Base-by-base conservation (phyloP, 1,140 invertebrate species). In the Drosophila rufa region DNA sequence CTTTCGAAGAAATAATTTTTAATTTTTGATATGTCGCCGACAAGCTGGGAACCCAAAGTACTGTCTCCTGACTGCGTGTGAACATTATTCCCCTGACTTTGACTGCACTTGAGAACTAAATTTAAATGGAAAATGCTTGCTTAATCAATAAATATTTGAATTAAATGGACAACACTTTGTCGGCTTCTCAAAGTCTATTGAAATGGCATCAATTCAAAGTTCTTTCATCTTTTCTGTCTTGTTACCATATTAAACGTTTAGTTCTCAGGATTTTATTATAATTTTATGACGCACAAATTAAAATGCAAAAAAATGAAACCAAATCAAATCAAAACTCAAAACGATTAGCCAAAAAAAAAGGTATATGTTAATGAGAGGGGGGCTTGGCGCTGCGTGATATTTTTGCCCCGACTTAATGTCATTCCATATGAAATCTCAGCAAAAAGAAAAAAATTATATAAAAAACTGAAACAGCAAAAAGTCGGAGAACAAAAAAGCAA, bases 381-480 rank as follows among this genome's bases (percentile, higher is more conserved):
- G 46, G 19, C 17, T 59, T 25, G 40, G 42, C 60, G 46, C 60
- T 68, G 70, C 69, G 66, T 73, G 69, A 43, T 50, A 30, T 71
- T 73, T 73, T 71, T 38, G 69, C 66, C 67, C 11, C 46, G 55
- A 68, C 67, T 71, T 73, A 59, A 73, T 51, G 70, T 73, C 70
- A 73, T 73, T 73, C 46, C 68, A 73, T 43, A 38, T 73, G 46
- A 73, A 60, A 60, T 73, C 46, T 73, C 68, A 73, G 70, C 70
- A 45, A 11, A 73, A 47, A 38, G 3, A 50, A 33, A 56, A 33
- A 40, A 60, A 22, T 36, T 47, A 42, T 59, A 66, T 30, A 19
- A 46, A 19, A 68, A 58, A 60, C n/a, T 15, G 45, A 69, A 68
- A 40, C 43, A 38, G 17, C 46, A 67, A 70, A 56, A 33, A 55